Percentiles rank a stretch among this genome's conserved stretches.
Evolutionary conservation across 1,140 invertebrate genomes (phyloP).

Genomic region (Cydia strobilella): DNA sequence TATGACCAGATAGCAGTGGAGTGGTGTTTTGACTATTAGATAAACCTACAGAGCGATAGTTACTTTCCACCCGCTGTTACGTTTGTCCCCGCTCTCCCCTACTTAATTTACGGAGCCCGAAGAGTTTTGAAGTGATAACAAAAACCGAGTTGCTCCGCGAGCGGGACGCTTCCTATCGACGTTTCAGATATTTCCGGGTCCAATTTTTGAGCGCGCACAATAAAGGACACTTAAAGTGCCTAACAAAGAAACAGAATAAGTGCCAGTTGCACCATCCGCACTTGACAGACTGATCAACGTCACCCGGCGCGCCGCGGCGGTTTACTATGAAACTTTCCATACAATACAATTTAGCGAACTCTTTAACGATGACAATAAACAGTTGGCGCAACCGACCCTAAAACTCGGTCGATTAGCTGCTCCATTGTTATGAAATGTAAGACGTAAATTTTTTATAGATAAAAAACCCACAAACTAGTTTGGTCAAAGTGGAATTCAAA

Average conservation of each 20-base stretch:
- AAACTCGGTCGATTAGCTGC: background rate
- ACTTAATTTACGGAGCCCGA: constrained; percentile 40
- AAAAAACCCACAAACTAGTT: background rate
- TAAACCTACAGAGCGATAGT: too few relatives aligned
- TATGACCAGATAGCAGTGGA: too few relatives aligned
- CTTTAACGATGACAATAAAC: too few relatives aligned
- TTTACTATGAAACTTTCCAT: too few relatives aligned
- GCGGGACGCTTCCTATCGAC: constrained; percentile 8
- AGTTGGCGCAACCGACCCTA: too few relatives aligned
- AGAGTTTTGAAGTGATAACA: constrained; percentile 26
- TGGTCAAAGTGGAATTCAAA: background rate
- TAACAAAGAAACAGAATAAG: background rate
- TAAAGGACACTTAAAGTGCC: background rate
- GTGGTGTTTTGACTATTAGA: too few relatives aligned
- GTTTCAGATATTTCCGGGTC: constrained; percentile 10
- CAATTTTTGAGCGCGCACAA: background rate
- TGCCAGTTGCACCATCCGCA: too few relatives aligned
- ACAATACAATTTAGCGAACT: too few relatives aligned
- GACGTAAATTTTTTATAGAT: background rate
- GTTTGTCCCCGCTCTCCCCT: too few relatives aligned
- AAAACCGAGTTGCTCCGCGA: constrained; percentile 5
- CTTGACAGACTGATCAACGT: too few relatives aligned
- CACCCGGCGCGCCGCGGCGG: too few relatives aligned
- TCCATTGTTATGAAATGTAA: background rate
- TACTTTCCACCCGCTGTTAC: too few relatives aligned